Evolutionary conservation across 2,113 vertebrate species (phyloP).

Genomic region (Malurus melanocephalus): DNA sequence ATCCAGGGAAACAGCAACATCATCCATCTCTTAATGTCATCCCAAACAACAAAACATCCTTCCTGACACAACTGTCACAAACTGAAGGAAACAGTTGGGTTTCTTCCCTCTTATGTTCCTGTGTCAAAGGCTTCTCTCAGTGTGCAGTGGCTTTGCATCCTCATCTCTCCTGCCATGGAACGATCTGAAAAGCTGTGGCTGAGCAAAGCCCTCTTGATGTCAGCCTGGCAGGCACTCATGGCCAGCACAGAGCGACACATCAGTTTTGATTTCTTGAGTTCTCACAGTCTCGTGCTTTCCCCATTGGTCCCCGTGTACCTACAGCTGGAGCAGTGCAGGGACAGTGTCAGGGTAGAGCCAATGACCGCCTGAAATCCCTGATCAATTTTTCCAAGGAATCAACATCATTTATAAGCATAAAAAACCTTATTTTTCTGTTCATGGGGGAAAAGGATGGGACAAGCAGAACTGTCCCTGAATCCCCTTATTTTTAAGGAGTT

Average conservation of each 20-base stretch:
- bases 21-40: neutral
- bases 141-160: neutral
- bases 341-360: accelerated
- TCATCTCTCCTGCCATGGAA: neutral
- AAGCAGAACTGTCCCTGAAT: neutral
- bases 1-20: neutral
- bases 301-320: neutral
- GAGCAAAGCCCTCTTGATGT: accelerated
- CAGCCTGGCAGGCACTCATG: neutral
- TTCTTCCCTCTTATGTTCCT: neutral
- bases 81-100: neutral
- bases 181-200: neutral
- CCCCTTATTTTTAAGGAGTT: neutral
- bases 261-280: neutral
- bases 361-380: neutral
- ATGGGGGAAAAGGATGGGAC: neutral
- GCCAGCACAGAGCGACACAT: neutral
- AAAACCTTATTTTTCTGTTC: neutral
- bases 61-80: neutral
- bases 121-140: neutral
- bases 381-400: neutral
- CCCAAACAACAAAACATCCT: neutral
- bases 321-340: neutral
- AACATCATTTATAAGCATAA: neutral
- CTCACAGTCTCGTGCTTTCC: neutral